These are phyloP conservation scores for Eristalis intricaria DNA, from an alignment of 2,888 invertebrate species.

Conservation along the genomic window DNA sequence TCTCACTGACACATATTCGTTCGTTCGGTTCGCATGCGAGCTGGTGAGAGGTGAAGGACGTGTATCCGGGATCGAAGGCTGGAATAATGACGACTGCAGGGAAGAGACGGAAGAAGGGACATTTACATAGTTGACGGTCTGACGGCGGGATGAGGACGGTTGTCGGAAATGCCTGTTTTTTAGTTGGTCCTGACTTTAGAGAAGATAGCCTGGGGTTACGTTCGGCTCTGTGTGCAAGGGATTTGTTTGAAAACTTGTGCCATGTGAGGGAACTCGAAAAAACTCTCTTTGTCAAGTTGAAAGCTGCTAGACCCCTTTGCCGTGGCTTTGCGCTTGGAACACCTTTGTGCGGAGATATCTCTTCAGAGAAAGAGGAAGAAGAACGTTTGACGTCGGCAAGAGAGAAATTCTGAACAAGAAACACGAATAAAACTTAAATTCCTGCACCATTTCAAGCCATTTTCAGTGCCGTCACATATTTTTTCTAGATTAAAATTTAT, in stretches of 20 bases:
- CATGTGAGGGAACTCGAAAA: background rate
- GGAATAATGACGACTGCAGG: background rate
- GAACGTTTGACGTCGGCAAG: background rate
- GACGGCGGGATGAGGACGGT: background rate
- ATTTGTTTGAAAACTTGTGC: background rate
- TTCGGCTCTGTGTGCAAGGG: background rate
- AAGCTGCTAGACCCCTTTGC: background rate
- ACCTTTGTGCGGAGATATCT: background rate
- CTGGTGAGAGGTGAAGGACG: background rate
- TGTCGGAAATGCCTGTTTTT: background rate
- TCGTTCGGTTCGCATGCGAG: constrained; percentile 35
- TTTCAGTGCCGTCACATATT: too few relatives aligned
- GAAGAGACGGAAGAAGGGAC: background rate
- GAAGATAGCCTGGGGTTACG: background rate
- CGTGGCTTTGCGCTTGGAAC: background rate
- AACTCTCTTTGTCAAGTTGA: background rate
- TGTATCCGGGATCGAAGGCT: background rate
- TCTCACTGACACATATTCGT: constrained; percentile 33
- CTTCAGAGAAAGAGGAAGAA: background rate
- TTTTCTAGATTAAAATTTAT: too few relatives aligned
- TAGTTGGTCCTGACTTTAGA: background rate
- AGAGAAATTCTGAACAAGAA: too few relatives aligned
- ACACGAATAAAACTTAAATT: too few relatives aligned
- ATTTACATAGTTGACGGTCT: constrained; percentile 4
- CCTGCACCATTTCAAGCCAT: too few relatives aligned